These are phyloP conservation scores for Microcaecilia unicolor DNA, from an alignment of 2,797 vertebrate species.

Conservation along the genomic window DNA sequence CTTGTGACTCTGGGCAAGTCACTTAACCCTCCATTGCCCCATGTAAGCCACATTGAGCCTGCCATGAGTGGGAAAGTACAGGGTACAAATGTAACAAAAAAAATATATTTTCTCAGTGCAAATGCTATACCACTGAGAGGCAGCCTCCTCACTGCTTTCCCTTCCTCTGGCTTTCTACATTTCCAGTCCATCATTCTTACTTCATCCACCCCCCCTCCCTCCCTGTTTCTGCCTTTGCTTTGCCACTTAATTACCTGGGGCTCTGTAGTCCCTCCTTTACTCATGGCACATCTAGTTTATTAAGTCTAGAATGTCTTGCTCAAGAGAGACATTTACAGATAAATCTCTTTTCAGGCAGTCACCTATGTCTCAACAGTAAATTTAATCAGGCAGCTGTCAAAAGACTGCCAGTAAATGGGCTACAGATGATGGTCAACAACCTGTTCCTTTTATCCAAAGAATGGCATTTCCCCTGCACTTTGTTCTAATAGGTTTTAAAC, in stretches of 20 bases:
- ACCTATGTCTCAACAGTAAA: constrained; percentile 11
- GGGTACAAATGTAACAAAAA: no score
- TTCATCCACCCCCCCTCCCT: constrained; percentile 32
- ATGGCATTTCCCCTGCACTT: background rate
- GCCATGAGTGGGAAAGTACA: no score
- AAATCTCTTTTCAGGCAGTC: constrained; percentile 22
- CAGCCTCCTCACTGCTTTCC: constrained; percentile 6
- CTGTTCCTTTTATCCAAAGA: background rate
- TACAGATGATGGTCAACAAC: constrained; percentile 2
- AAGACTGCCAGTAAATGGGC: constrained; percentile 16
- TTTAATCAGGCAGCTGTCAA: constrained; percentile 9
- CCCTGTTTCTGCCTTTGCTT: constrained; percentile 24
- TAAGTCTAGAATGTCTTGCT: constrained; percentile 34
- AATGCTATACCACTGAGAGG: no score
- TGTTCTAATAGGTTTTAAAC: no score
- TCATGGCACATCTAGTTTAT: constrained; percentile 36
- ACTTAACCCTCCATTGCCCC: no score
- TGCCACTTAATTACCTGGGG: constrained; percentile 23
- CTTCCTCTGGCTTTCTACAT: constrained; percentile 4
- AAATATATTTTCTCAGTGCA: no score
- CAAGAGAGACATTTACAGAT: constrained; percentile 25
- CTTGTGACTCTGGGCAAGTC: no score
- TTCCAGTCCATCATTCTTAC: constrained; percentile 19
- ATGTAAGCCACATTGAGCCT: no score
- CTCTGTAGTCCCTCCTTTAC: constrained; percentile 23